These are phyloP conservation scores for Zaprionus nigranus DNA, from an alignment of 1,140 invertebrate genomes.

Conservation along the genomic window DNA sequence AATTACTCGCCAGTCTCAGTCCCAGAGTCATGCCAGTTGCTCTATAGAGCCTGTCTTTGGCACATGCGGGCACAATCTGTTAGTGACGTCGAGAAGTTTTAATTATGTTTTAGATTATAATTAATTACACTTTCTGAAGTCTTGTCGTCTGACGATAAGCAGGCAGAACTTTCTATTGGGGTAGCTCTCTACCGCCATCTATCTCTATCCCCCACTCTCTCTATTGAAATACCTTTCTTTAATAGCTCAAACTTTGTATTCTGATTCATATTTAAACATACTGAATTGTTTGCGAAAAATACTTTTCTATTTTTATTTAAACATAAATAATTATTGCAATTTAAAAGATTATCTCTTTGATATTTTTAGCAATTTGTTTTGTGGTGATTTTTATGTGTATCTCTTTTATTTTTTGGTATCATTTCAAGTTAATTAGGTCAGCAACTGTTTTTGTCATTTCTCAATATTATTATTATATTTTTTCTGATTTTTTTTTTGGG, in stretches of 20 bases:
- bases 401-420: constrained; percentile 42
- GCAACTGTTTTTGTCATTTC: constrained; percentile 79
- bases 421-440: constrained; percentile 71
- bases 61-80: background rate
- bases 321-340: constrained; percentile 20
- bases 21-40: background rate
- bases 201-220: background rate
- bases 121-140: constrained; percentile 10
- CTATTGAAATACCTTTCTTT: background rate
- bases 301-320: constrained; percentile 10
- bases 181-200: background rate
- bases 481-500: constrained; percentile 41
- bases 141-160: background rate
- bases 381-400: constrained; percentile 18
- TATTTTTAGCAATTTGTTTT: constrained; percentile 30
- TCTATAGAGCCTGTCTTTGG: background rate
- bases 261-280: background rate
- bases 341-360: constrained; percentile 7
- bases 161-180: background rate
- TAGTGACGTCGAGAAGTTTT: background rate
- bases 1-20: constrained; percentile 2
- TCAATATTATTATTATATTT: constrained; percentile 55
- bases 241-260: background rate
- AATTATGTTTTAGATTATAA: background rate
- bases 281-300: background rate